These are phyloP conservation scores for Perithous albicinctus DNA, from an alignment of 2,888 invertebrate genomes.

Conservation along the genomic window DNA sequence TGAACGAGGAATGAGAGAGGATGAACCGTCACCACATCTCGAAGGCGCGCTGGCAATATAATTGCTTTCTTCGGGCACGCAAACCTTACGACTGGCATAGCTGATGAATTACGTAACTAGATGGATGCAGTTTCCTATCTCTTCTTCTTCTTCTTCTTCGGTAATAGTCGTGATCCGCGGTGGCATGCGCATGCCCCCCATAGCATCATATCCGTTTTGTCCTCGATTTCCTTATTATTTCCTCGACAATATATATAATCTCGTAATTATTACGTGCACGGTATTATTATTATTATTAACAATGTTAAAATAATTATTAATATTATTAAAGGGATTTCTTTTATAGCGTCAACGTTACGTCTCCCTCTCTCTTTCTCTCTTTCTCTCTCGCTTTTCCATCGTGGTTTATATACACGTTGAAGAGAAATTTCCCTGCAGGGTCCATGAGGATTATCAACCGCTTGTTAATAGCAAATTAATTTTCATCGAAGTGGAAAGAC, in stretches of 20 bases:
- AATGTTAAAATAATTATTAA: conserved; percentile 8
- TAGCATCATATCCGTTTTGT: conserved; percentile 16
- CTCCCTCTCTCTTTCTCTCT: too few species aligned
- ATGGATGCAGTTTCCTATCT: conserved; percentile 57
- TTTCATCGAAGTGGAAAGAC: conserved; percentile 24
- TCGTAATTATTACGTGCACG: not conserved
- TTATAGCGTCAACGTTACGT: not conserved
- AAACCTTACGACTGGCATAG: conserved; percentile 54
- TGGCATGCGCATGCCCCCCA: conserved; percentile 28
- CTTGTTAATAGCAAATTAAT: conserved; percentile 55
- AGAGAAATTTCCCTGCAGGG: not conserved
- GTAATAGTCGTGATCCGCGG: conserved; percentile 46
- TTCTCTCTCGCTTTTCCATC: not conserved
- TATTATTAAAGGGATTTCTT: conserved; percentile 1
- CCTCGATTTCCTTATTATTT: conserved; percentile 38
- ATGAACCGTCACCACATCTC: conserved; percentile 49
- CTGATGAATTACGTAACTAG: conserved; percentile 67
- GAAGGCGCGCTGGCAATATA: conserved; percentile 52
- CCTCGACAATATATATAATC: conserved; percentile 21
- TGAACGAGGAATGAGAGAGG: conserved; percentile 11
- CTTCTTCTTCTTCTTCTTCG: conserved; percentile 35
- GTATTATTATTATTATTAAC: not conserved
- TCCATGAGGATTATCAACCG: conserved; percentile 50
- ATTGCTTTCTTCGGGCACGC: conserved; percentile 67
- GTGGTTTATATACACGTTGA: conserved; percentile 18